These are phyloP conservation scores for Himalopsyche tibetana DNA, from an alignment of 2,888 invertebrate genomes.

Conservation along the genomic window DNA sequence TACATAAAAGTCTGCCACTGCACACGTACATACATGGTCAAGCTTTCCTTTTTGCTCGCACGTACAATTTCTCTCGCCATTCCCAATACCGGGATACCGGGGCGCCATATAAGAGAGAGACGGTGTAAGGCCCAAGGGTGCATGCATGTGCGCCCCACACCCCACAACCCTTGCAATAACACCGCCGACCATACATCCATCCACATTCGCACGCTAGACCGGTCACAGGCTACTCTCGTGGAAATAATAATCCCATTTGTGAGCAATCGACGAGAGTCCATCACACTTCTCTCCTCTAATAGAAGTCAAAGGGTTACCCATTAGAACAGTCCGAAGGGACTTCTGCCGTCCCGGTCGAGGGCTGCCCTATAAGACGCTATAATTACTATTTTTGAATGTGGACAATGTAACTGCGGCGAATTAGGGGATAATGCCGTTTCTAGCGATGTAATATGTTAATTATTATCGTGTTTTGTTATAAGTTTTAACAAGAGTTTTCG, in stretches of 20 bases:
- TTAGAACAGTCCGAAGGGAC: slow-evolving; percentile 48
- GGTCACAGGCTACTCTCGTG: slow-evolving; percentile 54
- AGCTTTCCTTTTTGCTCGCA: slow-evolving; percentile 36
- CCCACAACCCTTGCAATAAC: slow-evolving; percentile 46
- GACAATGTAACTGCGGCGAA: slow-evolving; percentile 51
- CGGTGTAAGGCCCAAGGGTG: slow-evolving; percentile 37
- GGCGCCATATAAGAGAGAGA: background rate
- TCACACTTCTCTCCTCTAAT: slow-evolving; percentile 61
- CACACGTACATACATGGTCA: background rate
- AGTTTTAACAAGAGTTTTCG: background rate
- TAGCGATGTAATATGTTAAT: background rate
- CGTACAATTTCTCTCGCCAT: slow-evolving; percentile 44
- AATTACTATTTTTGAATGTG: slow-evolving; percentile 63
- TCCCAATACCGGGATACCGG: slow-evolving; percentile 18
- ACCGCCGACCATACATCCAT: slow-evolving; percentile 45
- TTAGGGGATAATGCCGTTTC: slow-evolving; percentile 4
- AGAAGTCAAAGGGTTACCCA: slow-evolving; percentile 64
- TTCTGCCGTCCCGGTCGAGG: slow-evolving; percentile 7
- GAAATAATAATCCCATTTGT: slow-evolving; percentile 65
- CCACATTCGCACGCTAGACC: slow-evolving; percentile 48
- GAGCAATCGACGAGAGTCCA: slow-evolving; percentile 64
- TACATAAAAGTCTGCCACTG: background rate
- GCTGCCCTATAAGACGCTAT: slow-evolving; percentile 53
- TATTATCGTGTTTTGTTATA: slow-evolving; percentile 15
- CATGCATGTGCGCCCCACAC: slow-evolving; percentile 19